Base-by-base conservation (phyloP, 2,113 vertebrate genomes). In the Hippopotamus amphibius region DNA sequence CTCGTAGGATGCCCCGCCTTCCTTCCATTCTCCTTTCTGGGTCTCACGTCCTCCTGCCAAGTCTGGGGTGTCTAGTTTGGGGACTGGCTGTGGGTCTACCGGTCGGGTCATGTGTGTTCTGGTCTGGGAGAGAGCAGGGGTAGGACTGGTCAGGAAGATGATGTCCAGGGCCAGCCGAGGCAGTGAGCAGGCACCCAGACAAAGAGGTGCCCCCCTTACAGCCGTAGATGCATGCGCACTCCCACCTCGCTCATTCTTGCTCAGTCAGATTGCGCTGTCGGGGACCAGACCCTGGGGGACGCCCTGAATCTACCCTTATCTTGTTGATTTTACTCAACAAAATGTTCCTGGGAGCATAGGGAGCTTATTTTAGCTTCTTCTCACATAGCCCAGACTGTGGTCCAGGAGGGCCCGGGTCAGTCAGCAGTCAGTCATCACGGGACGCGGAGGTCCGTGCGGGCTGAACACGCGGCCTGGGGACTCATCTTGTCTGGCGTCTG, bases 191-290 rank as follows among this genome's bases (percentile, higher is more conserved):
- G 22, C n/a, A 4, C 7, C 2, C 1, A 3, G 17, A 11, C 1
- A 0, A 5, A 17, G 33, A 17, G 1, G 1, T 21, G 7, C n/a
- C 43, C 61, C 30, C 30, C 17, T 0, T 5, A 8, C 0, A 26
- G 48, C 17, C 22, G 48, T 28, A 1, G 13, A 8, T 0, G 4
- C 1, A 0, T 14, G 33, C 33, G 17, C 7, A 15, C 26, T 19
- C 16, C 5, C 15, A 1, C 33, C 7, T 10, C 0, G 2, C 7
- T 50, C 33, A 16, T 15, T 72, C 65, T 50, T 10, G 28, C 30
- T 0, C 0, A 46, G 57, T 22, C 14, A 8, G 71, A 28, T 15
- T 17, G 10, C 7, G 7, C 17, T 2, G 7, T 48, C 7, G 26
- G 16, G 21, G 22, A 9, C 46, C 68, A 79, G 6, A 13, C 17